A percentile compares a stretch with the other conserved stretches of the same genome.
Conservation (phyloP, 1,140 invertebrate species). For the Pogonognathellus flavescens region DNA sequence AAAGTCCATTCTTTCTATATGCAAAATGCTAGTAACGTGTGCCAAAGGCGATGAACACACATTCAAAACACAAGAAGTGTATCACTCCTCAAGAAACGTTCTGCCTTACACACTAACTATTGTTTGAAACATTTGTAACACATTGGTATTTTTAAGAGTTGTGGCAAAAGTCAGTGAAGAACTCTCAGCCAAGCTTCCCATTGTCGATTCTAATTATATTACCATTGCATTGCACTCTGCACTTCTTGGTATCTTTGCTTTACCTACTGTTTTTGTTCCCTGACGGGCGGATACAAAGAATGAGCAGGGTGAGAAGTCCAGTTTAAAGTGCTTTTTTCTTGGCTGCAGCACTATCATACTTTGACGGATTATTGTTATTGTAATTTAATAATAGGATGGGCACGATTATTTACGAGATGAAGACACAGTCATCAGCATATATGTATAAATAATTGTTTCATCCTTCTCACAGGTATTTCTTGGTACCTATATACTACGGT, state of each 20-base stretch:
- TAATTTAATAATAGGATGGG: conserved; percentile 41
- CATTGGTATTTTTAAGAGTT: not conserved
- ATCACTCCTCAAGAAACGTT: not conserved
- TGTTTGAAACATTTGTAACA: not conserved
- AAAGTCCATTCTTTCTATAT: not conserved
- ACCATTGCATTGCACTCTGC: not conserved
- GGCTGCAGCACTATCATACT: conserved; percentile 21
- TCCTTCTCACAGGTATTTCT: too few relatives aligned
- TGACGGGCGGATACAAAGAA: conserved; percentile 42
- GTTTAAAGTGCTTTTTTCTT: conserved; percentile 16
- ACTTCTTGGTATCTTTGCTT: too few relatives aligned
- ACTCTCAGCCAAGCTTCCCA: not conserved
- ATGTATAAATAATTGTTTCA: too few relatives aligned
- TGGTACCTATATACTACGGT: too few relatives aligned
- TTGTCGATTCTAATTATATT: conserved; percentile 17
- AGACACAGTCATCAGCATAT: not conserved
- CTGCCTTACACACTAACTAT: not conserved
- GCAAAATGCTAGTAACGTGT: not conserved
- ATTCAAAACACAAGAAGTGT: not conserved
- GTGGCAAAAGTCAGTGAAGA: conserved; percentile 33
- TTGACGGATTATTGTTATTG: conserved; percentile 47
- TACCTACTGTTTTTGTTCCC: not conserved
- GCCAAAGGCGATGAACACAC: not conserved
- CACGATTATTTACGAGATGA: conserved; percentile 27
- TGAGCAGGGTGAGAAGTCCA: conserved; percentile 38